Base-by-base conservation (phyloP, 2,113 vertebrate species). In the Ailurus styani region DNA sequence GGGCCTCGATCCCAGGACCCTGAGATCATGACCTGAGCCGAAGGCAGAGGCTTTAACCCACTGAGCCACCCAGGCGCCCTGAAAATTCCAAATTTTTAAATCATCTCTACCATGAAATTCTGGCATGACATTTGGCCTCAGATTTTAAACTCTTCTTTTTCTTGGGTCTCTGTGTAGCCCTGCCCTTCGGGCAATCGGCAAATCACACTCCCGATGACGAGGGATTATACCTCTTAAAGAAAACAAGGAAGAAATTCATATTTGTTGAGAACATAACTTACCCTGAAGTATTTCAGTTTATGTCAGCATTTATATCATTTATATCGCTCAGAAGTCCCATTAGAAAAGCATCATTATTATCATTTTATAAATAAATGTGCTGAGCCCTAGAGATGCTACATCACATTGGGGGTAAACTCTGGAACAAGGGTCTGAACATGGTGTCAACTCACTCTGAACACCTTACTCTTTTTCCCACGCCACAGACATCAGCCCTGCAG, bases 91-190 rank as follows among this genome's bases (percentile, higher is more conserved):
- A 25, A 85, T 7, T 20, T 17, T 27, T 31, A 7, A 37, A 5
- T 18, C n/a, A 13, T 73, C 45, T 45, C 37, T 27, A 29, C 54
- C 50, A 5, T 15, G 55, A 15, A 55, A n/a, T 0, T 10, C 6
- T 37, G 13, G 2, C 21, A 50, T 13, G 6, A 85, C 0, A 0
- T 50, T 23, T 66, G 37, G 2, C 9, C 34, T 73, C 25, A 5
- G 57, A 27, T 7, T 72, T 72, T 47, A 34, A 42, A 31, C 70
- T 29, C 1, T 62, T 47, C 31, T 55, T 23, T 72, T 3, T 21
- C 40, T 3, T 42, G 1, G 88, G 18, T 68, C 75, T 86, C 47
- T 87, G 42, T 25, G 12, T 62, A 50, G 20, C 9, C 27, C 17
- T n/a, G 62, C 7, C 40, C 17, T 13, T 55, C 0, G 4, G 29